A percentile compares a stretch with the other conserved stretches of the same genome.
Conservation (phyloP, 2,888 invertebrate species). For the Baronia brevicornis region DNA sequence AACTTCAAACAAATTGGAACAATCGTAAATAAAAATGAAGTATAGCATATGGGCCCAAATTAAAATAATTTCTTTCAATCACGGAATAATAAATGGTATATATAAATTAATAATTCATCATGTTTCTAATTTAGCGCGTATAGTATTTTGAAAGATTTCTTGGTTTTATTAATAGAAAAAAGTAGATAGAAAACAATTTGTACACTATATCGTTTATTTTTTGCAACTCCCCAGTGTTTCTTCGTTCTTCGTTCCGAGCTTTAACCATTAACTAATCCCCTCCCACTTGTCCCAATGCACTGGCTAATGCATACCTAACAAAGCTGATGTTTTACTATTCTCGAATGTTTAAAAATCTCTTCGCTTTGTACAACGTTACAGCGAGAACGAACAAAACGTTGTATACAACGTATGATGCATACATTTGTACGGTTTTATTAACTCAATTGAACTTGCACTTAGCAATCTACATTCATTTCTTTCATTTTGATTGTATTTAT, state of each 20-base stretch:
- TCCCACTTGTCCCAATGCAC: constrained; percentile 32
- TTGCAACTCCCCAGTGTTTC: constrained; percentile 31
- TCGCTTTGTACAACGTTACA: constrained; percentile 2
- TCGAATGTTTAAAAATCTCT: constrained; percentile 21
- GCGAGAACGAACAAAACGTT: constrained; percentile 6
- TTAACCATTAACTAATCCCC: constrained; percentile 42
- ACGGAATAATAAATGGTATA: too few species aligned
- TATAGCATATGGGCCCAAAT: too few species aligned
- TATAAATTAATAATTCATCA: too few species aligned
- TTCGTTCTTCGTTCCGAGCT: constrained; percentile 26
- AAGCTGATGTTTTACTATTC: constrained; percentile 29
- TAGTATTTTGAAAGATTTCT: neutral
- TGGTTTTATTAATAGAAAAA: neutral
- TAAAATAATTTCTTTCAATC: too few species aligned
- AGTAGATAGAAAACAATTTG: constrained; percentile 21
- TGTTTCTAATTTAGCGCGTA: too few species aligned
- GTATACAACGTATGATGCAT: too few species aligned
- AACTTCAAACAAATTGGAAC: too few species aligned
- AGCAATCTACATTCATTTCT: too few species aligned
- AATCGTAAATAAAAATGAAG: too few species aligned
- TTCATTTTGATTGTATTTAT: too few species aligned
- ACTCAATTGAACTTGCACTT: too few species aligned
- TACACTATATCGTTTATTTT: constrained; percentile 28
- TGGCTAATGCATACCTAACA: constrained; percentile 40
- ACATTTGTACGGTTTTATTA: too few species aligned